Evolutionary conservation across 1,140 invertebrate species (phyloP).

Genomic region (Pissodes strobi): DNA sequence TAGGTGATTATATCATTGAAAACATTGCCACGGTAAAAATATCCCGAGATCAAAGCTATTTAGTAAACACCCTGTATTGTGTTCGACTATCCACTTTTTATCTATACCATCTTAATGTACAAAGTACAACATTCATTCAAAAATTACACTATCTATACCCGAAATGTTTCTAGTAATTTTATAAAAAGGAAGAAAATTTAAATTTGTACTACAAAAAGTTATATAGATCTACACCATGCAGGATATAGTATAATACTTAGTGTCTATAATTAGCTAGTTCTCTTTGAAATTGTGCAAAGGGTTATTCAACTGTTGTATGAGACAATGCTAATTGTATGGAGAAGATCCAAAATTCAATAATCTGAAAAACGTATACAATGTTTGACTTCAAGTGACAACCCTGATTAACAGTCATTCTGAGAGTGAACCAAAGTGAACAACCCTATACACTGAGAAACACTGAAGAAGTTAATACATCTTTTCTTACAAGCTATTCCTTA

Average conservation of each 20-base stretch:
- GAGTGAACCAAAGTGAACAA: background rate
- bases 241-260: background rate
- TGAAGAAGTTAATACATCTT: background rate
- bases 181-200: background rate
- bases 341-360: no score
- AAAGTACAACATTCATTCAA: background rate
- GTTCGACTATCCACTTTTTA: no score
- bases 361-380: no score
- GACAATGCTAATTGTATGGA: no score
- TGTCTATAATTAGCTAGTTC: constrained; percentile 1
- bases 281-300: background rate
- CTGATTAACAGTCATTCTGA: background rate
- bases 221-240: constrained; percentile 1
- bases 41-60: no score
- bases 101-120: background rate
- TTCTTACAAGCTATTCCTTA: background rate
- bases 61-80: no score
- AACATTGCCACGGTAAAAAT: no score
- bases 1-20: no score
- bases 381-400: no score
- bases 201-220: constrained; percentile 9
- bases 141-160: background rate
- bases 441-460: background rate
- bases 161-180: background rate
- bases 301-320: background rate